Conservation (phyloP, 92 coral and sea anemone species). For the Epizoanthus ramosus region DNA sequence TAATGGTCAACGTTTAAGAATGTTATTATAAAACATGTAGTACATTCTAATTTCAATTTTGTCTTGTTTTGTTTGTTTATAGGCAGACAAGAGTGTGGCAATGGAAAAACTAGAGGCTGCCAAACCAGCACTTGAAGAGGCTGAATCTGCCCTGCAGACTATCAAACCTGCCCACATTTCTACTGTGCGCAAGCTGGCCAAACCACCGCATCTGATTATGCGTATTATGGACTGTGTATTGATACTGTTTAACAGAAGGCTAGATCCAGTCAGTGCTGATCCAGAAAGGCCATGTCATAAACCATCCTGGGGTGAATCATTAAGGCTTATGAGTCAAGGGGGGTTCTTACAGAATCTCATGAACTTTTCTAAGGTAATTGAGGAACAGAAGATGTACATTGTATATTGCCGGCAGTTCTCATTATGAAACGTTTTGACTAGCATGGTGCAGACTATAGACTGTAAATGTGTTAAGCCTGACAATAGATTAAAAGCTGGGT, state of each 20-base stretch:
- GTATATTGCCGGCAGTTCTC: no score
- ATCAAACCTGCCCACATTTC: conserved; percentile 99
- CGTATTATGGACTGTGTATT: conserved; percentile 99
- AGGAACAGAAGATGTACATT: no score
- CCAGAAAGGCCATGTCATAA: conserved; percentile 87
- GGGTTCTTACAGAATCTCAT: conserved; percentile 87
- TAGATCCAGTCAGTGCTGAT: conserved; percentile 76
- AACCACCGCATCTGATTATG: conserved; percentile 99
- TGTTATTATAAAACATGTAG: no score
- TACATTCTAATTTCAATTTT: background rate
- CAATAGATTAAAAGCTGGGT: no score
- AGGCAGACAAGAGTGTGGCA: conserved; percentile 93
- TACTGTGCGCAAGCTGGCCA: conserved; percentile 97
- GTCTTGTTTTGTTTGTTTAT: background rate
- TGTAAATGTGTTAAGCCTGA: no score
- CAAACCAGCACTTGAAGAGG: conserved; percentile 98
- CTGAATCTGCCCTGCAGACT: conserved; percentile 95
- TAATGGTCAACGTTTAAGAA: no score
- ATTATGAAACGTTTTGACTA: no score
- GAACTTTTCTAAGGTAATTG: conserved; percentile 82
- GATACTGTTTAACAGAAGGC: conserved; percentile 72
- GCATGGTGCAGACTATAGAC: no score
- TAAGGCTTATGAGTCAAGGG: conserved; percentile 84
- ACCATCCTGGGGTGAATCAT: conserved; percentile 94
- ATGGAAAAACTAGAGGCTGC: conserved; percentile 94